phyloP scores from a whole-genome alignment of 2,113 vertebrate genomes.

The Pseudois nayaur region DNA sequence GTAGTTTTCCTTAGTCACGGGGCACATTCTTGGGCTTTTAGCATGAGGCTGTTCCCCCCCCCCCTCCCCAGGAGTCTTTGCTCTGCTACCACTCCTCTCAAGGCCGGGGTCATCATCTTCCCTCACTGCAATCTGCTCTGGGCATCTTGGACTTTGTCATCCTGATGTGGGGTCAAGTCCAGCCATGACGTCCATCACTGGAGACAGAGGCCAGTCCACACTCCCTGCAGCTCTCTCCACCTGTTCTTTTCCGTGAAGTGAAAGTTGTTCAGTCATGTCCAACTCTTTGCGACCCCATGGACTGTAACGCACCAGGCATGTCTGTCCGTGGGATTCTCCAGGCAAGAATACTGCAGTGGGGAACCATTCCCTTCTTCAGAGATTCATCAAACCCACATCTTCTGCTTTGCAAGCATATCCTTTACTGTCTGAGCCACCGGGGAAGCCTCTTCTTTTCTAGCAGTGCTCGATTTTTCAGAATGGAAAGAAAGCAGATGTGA shows the following conservation, averaged over 20 bases:
- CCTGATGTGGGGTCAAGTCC: not conserved
- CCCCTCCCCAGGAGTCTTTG: not conserved
- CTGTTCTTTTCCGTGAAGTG: not conserved
- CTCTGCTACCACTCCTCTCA: not conserved
- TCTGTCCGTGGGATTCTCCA: not conserved
- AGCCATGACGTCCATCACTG: fast-evolving
- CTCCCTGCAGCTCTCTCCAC: not conserved
- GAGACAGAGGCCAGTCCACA: fast-evolving
- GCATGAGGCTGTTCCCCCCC: too few species aligned
- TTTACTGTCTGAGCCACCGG: not conserved
- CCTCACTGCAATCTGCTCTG: not conserved
- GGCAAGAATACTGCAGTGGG: not conserved
- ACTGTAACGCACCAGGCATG: fast-evolving
- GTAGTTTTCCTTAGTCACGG: not conserved
- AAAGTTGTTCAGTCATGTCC: not conserved
- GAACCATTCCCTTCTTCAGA: not conserved
- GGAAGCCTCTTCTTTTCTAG: not conserved
- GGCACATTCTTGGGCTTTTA: too few species aligned
- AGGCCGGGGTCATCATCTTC: not conserved
- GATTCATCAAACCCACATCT: fast-evolving
- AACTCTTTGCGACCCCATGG: not conserved
- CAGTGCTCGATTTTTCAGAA: not conserved
- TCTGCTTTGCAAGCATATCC: not conserved
- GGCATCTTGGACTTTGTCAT: not conserved
- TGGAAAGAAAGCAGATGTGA: not conserved